phyloP scores from a whole-genome alignment of 2,797 vertebrate species.

The Myotis planiceps region DNA sequence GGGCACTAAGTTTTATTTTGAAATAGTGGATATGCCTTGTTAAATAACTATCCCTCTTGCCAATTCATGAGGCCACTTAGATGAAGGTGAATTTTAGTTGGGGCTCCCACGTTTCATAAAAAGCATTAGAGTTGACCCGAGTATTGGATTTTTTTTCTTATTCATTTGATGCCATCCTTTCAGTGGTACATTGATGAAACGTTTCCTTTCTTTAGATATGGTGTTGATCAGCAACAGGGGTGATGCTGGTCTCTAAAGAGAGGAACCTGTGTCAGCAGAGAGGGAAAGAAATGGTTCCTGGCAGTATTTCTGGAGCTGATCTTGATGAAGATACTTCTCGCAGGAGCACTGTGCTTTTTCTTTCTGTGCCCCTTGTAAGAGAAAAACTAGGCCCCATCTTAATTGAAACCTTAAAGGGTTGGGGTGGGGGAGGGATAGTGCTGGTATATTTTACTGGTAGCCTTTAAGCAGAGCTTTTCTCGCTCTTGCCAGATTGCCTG shows the following conservation, averaged over 20 bases:
- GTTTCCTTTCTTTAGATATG: conserved; percentile 28
- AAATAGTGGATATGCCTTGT: conserved; percentile 19
- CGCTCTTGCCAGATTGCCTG: conserved; percentile 61
- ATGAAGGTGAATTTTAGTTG: conserved; percentile 12
- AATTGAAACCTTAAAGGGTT: conserved; percentile 76
- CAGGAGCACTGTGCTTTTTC: conserved; percentile 67
- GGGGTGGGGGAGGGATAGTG: conserved; percentile 23
- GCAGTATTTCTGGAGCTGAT: conserved; percentile 27
- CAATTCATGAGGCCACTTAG: not conserved
- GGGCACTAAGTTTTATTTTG: conserved; percentile 40
- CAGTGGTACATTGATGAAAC: not conserved
- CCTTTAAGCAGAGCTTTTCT: conserved; percentile 58
- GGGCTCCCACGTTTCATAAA: not conserved
- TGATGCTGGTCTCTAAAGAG: conserved; percentile 1
- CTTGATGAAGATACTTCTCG: conserved; percentile 58
- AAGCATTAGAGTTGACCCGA: not conserved
- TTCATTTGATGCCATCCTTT: not conserved
- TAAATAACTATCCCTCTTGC: not conserved
- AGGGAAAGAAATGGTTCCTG: conserved; percentile 65
- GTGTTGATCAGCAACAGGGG: conserved; percentile 32
- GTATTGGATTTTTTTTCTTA: not conserved
- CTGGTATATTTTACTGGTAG: conserved; percentile 73
- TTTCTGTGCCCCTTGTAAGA: conserved; percentile 56
- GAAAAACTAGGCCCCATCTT: conserved; percentile 71
- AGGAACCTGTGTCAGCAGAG: conserved; percentile 52